Conservation (phyloP, 2,797 vertebrate genomes). For the Rhinoraja longicauda region DNA sequence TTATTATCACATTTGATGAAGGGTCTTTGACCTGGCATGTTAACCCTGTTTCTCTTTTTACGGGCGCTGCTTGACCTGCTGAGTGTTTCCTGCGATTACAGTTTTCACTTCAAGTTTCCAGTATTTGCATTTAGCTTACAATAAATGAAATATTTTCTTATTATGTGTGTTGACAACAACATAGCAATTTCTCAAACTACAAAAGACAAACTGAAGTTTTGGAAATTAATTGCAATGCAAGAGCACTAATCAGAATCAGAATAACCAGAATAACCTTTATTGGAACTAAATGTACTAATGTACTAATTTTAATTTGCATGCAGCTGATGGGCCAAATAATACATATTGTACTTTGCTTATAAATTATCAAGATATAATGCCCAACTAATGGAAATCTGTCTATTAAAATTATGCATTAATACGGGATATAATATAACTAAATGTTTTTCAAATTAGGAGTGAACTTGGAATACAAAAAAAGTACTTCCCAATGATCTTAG, state of each 20-base stretch:
- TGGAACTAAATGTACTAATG: too few species aligned
- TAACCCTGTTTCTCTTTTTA: too few species aligned
- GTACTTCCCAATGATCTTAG: conserved; percentile 86
- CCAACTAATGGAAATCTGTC: background rate
- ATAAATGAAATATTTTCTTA: background rate
- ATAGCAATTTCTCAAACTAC: background rate
- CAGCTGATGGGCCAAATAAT: background rate
- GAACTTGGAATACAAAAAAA: conserved; percentile 93
- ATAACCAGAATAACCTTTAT: too few species aligned
- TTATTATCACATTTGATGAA: background rate
- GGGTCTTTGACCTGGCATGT: too few species aligned
- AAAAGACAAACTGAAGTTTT: background rate
- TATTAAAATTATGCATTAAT: conserved; percentile 34
- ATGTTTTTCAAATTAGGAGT: conserved; percentile 95
- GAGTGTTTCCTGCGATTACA: too few species aligned
- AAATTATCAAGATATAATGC: background rate
- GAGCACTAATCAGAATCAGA: too few species aligned
- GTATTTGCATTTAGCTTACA: too few species aligned
- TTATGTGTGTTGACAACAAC: background rate
- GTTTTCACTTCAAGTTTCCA: too few species aligned
- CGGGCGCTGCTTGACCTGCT: too few species aligned
- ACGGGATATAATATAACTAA: conserved; percentile 77
- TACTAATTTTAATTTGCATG: background rate
- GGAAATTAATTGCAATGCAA: background rate
- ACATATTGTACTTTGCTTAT: background rate